Evolutionary conservation across 35 echinoderm and acorn worm species (phyloP), one percentile per base, ranked within the genome.

Genomic region (Hemicentrotus pulcherrimus): DNA sequence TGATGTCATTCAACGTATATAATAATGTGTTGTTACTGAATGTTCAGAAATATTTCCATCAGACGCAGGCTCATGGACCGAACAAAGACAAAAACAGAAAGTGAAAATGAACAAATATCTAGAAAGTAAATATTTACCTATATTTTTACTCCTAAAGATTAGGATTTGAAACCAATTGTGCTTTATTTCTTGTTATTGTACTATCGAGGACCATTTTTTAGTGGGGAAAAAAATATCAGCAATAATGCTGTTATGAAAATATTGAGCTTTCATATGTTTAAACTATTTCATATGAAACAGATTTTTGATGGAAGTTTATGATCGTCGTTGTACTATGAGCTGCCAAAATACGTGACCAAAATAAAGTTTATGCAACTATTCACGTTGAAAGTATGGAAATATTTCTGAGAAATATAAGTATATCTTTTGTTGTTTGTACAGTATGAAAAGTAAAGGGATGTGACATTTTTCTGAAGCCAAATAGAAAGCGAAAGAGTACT

Each of bases 341-440:
- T 90, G 88, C 88, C 88, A 90, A 35, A 35, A 33, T 28, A 28
- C 32, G 88, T 90, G 88, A 90, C 88, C 88, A 90, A 90, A 90
- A 90, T 47, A 90, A 45, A 15, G 88, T 90, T 90, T 90, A 90
- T 90, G 88, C 88, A 90, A 90, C 32, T 33, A 90, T 90, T 33
- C 46, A 45, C 88, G 46, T 47, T 33, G n/a, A 33, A 32, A 45
- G 46, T 45, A 90, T 90, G 88, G 88, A 90, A 90, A 90, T 90
- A 47, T 90, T 90, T 90, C 88, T 90, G 32, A 78, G 65, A 78
- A 90, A 90, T 90, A 46, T 33, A 6, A 86, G 86, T 86, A 90
- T 90, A 31, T 47, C 11, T 90, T 33, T 90, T 45, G 32, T 45
- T 41, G 88, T 90, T 45, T 90, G 88, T 90, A 45, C 88, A 90